These are phyloP conservation scores for Microcebus lehilahytsara DNA, from an alignment of 2,113 vertebrate genomes.

Conservation along the genomic window DNA sequence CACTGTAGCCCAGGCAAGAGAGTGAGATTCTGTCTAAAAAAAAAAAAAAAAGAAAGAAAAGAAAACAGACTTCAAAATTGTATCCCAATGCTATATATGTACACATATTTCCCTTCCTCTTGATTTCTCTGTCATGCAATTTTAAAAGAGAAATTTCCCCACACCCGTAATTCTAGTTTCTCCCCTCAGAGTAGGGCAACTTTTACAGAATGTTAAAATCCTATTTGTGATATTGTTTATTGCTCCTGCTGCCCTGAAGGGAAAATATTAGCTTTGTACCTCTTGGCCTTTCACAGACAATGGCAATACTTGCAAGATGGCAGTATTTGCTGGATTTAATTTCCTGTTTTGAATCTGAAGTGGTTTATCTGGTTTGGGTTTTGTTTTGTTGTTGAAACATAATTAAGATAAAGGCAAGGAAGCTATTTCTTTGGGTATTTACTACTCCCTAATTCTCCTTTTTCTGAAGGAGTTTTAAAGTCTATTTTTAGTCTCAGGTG, in stretches of 20 bases:
- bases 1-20: no score
- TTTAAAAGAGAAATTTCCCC: conserved; percentile 18
- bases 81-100: neutral
- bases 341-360: conserved; percentile 10
- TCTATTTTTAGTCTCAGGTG: neutral
- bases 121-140: neutral
- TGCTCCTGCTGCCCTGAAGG: neutral
- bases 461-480: conserved; percentile 21
- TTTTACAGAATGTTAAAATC: neutral
- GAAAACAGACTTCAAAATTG: neutral
- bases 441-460: neutral
- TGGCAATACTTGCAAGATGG: neutral
- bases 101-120: neutral
- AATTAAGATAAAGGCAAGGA: conserved; percentile 28
- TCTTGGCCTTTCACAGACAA: neutral
- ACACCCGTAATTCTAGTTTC: neutral
- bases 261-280: neutral
- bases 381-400: conserved; percentile 9
- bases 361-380: conserved; percentile 7
- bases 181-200: neutral
- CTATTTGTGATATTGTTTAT: neutral
- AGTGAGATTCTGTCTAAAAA: no score
- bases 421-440: neutral
- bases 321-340: neutral
- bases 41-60: neutral